phyloP scores from a whole-genome alignment of 2,888 invertebrate species.

The Caenorhabditis japonica region DNA sequence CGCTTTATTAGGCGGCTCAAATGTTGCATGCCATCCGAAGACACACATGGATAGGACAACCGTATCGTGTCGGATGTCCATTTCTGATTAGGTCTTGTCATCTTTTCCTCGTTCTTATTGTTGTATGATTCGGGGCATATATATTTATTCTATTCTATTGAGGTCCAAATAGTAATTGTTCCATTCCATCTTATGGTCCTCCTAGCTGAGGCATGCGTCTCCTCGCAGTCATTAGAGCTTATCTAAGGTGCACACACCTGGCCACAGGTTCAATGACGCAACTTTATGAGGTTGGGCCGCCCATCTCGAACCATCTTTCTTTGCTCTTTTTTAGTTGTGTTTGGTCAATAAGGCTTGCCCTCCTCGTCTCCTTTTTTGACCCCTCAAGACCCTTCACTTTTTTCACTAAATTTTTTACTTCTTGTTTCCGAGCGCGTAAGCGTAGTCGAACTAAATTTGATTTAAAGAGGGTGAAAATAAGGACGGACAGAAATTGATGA shows the following conservation, averaged over 20 bases:
- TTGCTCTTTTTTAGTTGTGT: conserved; percentile 13
- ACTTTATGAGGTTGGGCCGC: conserved; percentile 46
- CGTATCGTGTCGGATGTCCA: conserved; percentile 49
- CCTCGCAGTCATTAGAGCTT: conserved; percentile 44
- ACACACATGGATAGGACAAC: conserved; percentile 7
- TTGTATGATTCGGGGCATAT: background rate
- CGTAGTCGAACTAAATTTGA: conserved; percentile 33
- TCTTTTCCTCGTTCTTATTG: conserved; percentile 17
- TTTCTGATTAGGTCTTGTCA: conserved; percentile 51
- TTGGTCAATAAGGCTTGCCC: conserved; percentile 30
- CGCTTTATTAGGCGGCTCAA: conserved; percentile 34
- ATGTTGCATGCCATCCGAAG: conserved; percentile 27
- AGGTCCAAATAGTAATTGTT: conserved; percentile 30
- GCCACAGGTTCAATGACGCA: conserved; percentile 43
- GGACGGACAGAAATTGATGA: conserved; percentile 49
- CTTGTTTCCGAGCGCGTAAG: conserved; percentile 21
- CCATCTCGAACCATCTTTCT: conserved; percentile 28
- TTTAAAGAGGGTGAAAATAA: too few relatives aligned
- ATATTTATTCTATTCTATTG: background rate
- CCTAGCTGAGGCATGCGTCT: background rate
- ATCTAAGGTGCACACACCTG: conserved; percentile 36
- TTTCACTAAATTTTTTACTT: conserved; percentile 5
- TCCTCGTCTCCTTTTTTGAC: conserved; percentile 26
- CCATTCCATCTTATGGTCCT: conserved; percentile 5
- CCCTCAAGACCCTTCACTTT: conserved; percentile 20